A percentile compares a stretch with the other conserved stretches of the same genome.
These are phyloP conservation scores for Mesorhabditis spiculigera DNA, from an alignment of 2,888 invertebrate species.

Conservation along the genomic window DNA sequence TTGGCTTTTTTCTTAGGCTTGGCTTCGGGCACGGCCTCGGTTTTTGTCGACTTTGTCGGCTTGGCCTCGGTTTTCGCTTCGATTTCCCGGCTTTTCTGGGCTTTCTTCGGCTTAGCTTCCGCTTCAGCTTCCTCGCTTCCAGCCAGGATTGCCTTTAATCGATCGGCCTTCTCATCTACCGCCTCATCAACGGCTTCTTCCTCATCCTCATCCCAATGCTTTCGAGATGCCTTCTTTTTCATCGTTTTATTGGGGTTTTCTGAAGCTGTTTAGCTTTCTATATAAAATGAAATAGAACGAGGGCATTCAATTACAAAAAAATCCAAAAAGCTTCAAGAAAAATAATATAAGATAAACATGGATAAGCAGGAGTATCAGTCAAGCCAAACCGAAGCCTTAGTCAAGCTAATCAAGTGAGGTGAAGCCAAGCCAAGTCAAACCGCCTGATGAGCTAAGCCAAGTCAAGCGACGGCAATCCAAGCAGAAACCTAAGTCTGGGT, in stretches of 20 bases:
- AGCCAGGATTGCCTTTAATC: not conserved
- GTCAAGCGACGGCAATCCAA: too few relatives aligned
- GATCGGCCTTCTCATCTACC: not conserved
- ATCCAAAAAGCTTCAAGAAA: too few relatives aligned
- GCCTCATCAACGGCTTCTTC: conserved; percentile 6
- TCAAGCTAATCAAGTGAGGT: too few relatives aligned
- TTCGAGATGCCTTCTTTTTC: not conserved
- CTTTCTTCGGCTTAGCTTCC: not conserved
- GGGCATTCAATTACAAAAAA: too few relatives aligned
- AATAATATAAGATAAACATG: too few relatives aligned
- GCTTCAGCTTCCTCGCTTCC: not conserved
- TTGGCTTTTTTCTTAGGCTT: not conserved
- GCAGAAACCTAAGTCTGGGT: too few relatives aligned
- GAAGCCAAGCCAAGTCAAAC: too few relatives aligned
- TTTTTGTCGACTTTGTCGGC: not conserved
- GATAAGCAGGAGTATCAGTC: too few relatives aligned
- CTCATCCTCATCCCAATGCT: not conserved
- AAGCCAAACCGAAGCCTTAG: too few relatives aligned
- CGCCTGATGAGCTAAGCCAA: too few relatives aligned
- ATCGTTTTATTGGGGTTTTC: not conserved
- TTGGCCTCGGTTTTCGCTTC: not conserved
- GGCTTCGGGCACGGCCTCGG: too few relatives aligned
- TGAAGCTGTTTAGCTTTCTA: not conserved
- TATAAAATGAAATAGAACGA: too few relatives aligned
- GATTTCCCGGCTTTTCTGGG: not conserved